Percentiles rank a stretch among this genome's conserved stretches.
These are phyloP conservation scores for Stigmatopora nigra DNA, from an alignment of 2,113 vertebrate species.

Conservation along the genomic window DNA sequence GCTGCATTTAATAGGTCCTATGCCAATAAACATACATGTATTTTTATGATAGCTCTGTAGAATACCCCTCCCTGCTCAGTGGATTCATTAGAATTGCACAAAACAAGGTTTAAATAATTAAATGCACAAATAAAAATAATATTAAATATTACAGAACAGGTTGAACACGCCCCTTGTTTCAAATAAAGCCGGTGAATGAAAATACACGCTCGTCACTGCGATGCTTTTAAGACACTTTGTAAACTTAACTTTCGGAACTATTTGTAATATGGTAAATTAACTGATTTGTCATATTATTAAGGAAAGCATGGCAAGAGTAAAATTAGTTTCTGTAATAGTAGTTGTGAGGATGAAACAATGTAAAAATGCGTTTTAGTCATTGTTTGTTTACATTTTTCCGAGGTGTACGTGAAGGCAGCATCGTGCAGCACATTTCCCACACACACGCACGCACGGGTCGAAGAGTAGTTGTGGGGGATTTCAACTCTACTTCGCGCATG, in stretches of 20 bases:
- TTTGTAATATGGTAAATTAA: accelerated
- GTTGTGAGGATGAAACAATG: not conserved
- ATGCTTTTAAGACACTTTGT: conserved; percentile 14
- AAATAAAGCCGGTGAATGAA: conserved; percentile 40
- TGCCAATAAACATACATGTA: too few relatives aligned
- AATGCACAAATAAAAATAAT: not conserved
- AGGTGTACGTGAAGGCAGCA: conserved; percentile 28
- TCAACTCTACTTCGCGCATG: conserved; percentile 25
- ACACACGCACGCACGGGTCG: not conserved
- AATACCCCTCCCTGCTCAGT: not conserved
- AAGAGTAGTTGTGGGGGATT: conserved; percentile 26
- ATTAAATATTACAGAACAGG: not conserved
- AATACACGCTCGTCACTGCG: conserved; percentile 12
- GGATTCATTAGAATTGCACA: not conserved
- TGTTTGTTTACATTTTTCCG: not conserved
- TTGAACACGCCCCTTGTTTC: conserved; percentile 40
- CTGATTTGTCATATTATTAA: accelerated
- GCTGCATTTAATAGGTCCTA: too few relatives aligned
- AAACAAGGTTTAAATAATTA: not conserved
- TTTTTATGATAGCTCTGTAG: not conserved
- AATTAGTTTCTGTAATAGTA: not conserved
- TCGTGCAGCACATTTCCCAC: conserved; percentile 1
- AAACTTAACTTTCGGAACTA: not conserved
- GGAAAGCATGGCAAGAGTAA: too few relatives aligned
- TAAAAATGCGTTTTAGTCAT: not conserved